Conservation (phyloP, 2,888 invertebrate genomes). For the Noctua janthe region DNA sequence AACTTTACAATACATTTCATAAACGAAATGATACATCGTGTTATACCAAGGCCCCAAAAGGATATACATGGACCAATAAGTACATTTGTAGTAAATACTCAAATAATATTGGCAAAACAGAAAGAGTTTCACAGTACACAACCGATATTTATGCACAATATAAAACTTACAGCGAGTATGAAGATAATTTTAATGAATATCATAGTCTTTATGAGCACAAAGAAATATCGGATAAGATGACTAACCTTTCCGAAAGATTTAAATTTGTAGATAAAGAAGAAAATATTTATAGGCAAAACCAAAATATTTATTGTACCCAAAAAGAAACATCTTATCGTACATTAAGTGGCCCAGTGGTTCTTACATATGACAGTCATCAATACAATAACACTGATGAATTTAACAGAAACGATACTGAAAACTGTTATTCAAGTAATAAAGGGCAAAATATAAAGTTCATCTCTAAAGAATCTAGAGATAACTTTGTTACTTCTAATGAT, state of each 20-base stretch:
- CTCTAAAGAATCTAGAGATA: slow-evolving; percentile 73
- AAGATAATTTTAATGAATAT: not conserved
- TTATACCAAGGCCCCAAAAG: slow-evolving; percentile 6
- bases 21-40: slow-evolving; percentile 1
- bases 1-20: slow-evolving; percentile 10
- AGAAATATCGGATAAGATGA: not conserved
- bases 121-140: not conserved
- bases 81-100: slow-evolving; percentile 10
- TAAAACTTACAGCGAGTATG: not conserved
- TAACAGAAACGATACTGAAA: slow-evolving; percentile 16
- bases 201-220: not conserved
- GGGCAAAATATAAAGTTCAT: slow-evolving; percentile 65
- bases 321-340: slow-evolving; percentile 17
- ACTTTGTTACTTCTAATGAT: slow-evolving; percentile 64
- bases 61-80: slow-evolving; percentile 9
- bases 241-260: not conserved
- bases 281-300: slow-evolving; percentile 10
- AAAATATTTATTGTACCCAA: slow-evolving; percentile 8
- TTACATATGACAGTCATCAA: slow-evolving; percentile 78
- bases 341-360: slow-evolving; percentile 23
- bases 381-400: slow-evolving; percentile 55
- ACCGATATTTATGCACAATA: not conserved
- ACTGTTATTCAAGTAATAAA: slow-evolving; percentile 14
- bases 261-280: slow-evolving; percentile 4
- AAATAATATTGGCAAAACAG: not conserved